Percentiles rank a stretch among this genome's conserved stretches.
These are phyloP conservation scores for Charaxes varanes DNA, from an alignment of 1,140 invertebrate species.

Conservation along the genomic window DNA sequence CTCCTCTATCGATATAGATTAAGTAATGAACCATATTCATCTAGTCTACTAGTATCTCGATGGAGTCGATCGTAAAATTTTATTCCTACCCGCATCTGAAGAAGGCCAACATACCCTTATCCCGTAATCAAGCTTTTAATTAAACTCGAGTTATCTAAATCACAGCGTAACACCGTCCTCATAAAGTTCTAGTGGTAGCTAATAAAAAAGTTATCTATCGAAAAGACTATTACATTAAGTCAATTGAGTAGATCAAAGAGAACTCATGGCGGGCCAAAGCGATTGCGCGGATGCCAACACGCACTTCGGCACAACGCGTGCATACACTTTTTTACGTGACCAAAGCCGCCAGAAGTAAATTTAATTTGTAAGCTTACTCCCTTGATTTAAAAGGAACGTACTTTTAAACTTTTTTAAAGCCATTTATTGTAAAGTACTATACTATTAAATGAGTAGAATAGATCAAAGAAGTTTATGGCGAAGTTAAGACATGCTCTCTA, in stretches of 20 bases:
- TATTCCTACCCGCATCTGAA: no score
- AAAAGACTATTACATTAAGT: conserved; percentile 47
- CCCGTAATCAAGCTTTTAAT: conserved; percentile 2
- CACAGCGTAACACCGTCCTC: conserved; percentile 6
- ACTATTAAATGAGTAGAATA: neutral
- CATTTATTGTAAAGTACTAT: neutral
- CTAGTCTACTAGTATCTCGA: no score
- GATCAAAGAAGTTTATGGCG: no score
- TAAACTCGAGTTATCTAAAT: conserved; percentile 11
- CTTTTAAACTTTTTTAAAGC: conserved; percentile 1
- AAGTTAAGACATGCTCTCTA: no score
- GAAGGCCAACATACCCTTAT: no score
- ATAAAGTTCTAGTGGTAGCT: conserved; percentile 22
- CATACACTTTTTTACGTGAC: conserved; percentile 13
- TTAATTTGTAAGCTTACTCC: conserved; percentile 5
- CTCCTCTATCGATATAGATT: no score
- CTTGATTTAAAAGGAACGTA: neutral
- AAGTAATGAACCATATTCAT: no score
- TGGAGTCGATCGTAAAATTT: no score
- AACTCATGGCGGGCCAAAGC: conserved; percentile 13
- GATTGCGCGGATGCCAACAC: conserved; percentile 36
- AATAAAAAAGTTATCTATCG: conserved; percentile 38
- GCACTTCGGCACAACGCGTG: conserved; percentile 17
- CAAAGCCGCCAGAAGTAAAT: conserved; percentile 9
- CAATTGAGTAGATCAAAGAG: conserved; percentile 57